phyloP scores from a whole-genome alignment of 2,888 invertebrate species.

The Heteropelma amictum region DNA sequence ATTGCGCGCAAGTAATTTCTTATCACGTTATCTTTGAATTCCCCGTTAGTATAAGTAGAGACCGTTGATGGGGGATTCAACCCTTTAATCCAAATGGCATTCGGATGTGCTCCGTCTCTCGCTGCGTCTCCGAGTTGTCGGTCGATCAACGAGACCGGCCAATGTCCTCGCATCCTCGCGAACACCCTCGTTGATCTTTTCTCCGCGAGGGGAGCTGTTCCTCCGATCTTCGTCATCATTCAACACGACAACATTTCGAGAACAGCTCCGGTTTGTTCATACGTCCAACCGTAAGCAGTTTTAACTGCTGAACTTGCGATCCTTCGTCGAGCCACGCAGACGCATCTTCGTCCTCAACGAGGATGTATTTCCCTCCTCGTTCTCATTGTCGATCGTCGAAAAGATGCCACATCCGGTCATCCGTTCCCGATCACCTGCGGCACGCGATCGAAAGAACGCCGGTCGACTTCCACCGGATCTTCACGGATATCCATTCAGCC shows the following conservation, averaged over 20 bases:
- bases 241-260: neutral
- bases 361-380: neutral
- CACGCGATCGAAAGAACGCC: neutral
- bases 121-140: constrained; percentile 75
- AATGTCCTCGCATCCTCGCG: no score
- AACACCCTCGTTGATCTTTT: neutral
- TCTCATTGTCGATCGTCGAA: neutral
- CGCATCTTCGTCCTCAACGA: neutral
- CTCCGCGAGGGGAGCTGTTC: no score
- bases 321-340: neutral
- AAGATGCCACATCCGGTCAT: no score
- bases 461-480: neutral
- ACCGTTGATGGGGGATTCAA: constrained; percentile 76
- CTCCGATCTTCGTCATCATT: neutral
- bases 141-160: constrained; percentile 70
- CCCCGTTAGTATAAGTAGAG: constrained; percentile 78
- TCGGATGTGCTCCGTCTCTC: constrained; percentile 74
- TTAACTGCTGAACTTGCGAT: neutral
- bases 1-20: constrained; percentile 63
- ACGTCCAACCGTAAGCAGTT: no score
- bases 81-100: constrained; percentile 77
- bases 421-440: no score
- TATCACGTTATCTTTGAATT: constrained; percentile 77
- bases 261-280: neutral
- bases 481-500: neutral